phyloP scores from a whole-genome alignment of 2,888 invertebrate species.

The Gandaritis pyraliata region DNA sequence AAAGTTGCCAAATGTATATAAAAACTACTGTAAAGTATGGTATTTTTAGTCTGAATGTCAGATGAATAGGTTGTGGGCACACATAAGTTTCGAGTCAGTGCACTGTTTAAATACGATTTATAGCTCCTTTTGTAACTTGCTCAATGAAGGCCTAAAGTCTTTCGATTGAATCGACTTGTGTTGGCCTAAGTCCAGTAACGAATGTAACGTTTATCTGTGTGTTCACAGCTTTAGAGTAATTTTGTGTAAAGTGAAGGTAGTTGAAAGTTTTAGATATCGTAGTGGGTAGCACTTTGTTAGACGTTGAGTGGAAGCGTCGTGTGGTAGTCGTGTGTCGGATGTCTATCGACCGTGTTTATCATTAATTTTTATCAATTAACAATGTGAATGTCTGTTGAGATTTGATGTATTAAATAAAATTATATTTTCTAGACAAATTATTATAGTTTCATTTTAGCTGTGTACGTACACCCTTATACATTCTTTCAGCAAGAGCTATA shows the following conservation, averaged over 20 bases:
- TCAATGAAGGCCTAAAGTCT: constrained; percentile 15
- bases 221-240: constrained; percentile 64
- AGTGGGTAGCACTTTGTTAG: constrained; percentile 51
- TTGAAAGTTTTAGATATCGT: constrained; percentile 50
- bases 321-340: constrained; percentile 57
- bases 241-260: constrained; percentile 53
- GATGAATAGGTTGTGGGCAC: constrained; percentile 65
- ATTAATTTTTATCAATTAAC: constrained; percentile 69
- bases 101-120: constrained; percentile 23
- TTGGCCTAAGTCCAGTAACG: constrained; percentile 48
- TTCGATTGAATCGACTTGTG: constrained; percentile 25
- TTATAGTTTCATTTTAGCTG: constrained; percentile 42
- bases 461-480: not conserved
- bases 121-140: constrained; percentile 10
- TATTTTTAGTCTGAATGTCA: constrained; percentile 64
- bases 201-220: constrained; percentile 46
- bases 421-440: constrained; percentile 78
- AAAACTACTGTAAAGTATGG: constrained; percentile 45
- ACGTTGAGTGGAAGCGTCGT: constrained; percentile 46
- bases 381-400: constrained; percentile 78
- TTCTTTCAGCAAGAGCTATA: not conserved
- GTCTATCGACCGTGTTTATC: constrained; percentile 58
- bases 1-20: constrained; percentile 82
- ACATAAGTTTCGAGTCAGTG: constrained; percentile 33
- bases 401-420: constrained; percentile 81